phyloP scores from a whole-genome alignment of 2,113 vertebrate species.

The Charadrius vociferus region DNA sequence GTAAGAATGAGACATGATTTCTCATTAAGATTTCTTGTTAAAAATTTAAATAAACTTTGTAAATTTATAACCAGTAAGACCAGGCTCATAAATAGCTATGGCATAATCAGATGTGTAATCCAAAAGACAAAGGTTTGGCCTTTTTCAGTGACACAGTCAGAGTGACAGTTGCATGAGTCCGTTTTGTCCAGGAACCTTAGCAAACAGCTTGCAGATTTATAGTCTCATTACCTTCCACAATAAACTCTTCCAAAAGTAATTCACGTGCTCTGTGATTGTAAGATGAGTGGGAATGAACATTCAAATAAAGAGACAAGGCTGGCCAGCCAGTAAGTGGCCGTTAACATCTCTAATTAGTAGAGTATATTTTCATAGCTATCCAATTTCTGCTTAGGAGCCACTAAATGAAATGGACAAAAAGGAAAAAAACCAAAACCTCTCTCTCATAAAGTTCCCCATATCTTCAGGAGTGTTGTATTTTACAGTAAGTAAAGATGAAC shows the following conservation, averaged over 20 bases:
- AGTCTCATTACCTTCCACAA: slow-evolving; percentile 57
- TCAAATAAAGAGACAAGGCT: slow-evolving; percentile 29
- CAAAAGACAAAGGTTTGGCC: slow-evolving; percentile 48
- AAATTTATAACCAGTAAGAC: not conserved
- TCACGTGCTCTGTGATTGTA: slow-evolving; percentile 1
- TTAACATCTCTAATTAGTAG: not conserved
- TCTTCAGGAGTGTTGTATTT: not conserved
- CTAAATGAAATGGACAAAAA: not conserved
- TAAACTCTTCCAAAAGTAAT: slow-evolving; percentile 65
- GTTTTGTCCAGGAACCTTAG: slow-evolving; percentile 19
- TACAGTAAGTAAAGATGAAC: not conserved
- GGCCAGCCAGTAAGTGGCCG: not conserved
- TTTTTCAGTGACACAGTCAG: not conserved
- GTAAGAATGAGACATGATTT: slow-evolving; percentile 28
- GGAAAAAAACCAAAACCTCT: fast-evolving
- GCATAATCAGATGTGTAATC: slow-evolving; percentile 13
- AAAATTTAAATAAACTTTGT: not conserved
- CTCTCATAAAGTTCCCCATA: not conserved
- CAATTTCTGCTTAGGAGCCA: not conserved
- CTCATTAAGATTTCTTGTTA: not conserved
- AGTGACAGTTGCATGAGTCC: not conserved
- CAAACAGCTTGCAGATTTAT: slow-evolving; percentile 59
- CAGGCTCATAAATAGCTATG: not conserved
- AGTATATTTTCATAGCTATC: not conserved
- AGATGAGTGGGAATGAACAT: slow-evolving; percentile 36